These are phyloP conservation scores for Augochlora pura DNA, from an alignment of 1,140 invertebrate species.

Conservation along the genomic window DNA sequence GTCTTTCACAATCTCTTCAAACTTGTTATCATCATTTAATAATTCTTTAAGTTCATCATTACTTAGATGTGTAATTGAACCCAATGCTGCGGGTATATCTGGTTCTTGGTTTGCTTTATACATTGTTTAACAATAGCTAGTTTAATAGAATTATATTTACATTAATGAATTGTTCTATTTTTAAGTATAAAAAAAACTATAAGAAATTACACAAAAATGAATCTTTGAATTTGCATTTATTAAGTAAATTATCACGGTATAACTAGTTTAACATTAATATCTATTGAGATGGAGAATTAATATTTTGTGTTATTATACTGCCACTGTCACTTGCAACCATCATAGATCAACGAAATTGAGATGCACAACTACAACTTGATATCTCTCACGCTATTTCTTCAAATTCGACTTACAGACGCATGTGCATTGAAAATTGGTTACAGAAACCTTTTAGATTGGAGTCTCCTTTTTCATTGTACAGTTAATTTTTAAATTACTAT, in stretches of 20 bases:
- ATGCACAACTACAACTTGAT: neutral
- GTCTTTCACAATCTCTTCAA: conserved; percentile 89
- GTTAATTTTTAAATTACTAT: too few relatives aligned
- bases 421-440: too few relatives aligned
- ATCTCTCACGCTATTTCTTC: too few relatives aligned
- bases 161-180: conserved; percentile 4
- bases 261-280: neutral
- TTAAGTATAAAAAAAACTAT: neutral
- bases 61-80: conserved; percentile 81
- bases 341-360: neutral
- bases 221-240: neutral
- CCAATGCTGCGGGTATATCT: conserved; percentile 78
- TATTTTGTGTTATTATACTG: neutral
- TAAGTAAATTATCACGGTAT: neutral
- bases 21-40: conserved; percentile 90
- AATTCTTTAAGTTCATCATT: conserved; percentile 91
- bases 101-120: conserved; percentile 71
- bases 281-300: neutral
- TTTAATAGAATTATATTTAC: neutral
- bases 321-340: neutral
- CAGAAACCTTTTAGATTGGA: too few relatives aligned
- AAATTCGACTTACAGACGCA: too few relatives aligned
- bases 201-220: neutral
- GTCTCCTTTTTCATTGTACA: too few relatives aligned
- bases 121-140: conserved; percentile 55